phyloP scores from a whole-genome alignment of 2,888 invertebrate species.

The Penaeus monodon region DNA sequence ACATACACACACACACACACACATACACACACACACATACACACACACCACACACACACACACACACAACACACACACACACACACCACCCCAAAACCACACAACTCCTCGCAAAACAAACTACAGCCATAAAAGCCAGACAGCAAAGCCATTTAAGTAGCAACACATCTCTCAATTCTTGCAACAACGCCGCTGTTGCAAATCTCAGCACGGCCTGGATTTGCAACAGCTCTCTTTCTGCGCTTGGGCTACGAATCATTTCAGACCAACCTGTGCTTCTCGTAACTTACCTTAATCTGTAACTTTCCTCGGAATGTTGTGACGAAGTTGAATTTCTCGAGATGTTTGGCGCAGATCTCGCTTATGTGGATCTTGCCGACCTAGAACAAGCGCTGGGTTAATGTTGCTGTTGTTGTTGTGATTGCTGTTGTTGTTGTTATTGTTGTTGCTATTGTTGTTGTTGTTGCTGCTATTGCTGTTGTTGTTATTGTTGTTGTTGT shows the following conservation, averaged over 20 bases:
- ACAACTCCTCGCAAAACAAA: neutral
- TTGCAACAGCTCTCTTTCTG: neutral
- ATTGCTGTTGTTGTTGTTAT: neutral
- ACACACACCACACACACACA: slow-evolving; percentile 9
- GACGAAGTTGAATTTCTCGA: slow-evolving; percentile 78
- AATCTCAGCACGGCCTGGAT: neutral
- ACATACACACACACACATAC: neutral
- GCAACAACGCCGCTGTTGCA: too few relatives aligned
- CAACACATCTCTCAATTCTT: too few relatives aligned
- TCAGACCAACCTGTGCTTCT: neutral
- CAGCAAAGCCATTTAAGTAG: too few relatives aligned
- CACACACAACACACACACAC: slow-evolving; percentile 20
- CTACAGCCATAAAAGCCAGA: neutral
- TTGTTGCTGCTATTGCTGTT: too few relatives aligned
- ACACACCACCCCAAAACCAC: too few relatives aligned
- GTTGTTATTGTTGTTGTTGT: too few relatives aligned
- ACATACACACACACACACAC: neutral
- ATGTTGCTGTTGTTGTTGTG: too few relatives aligned
- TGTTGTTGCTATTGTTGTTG: neutral
- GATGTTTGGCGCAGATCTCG: slow-evolving; percentile 77
- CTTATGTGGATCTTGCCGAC: slow-evolving; percentile 84
- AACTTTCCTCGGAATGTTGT: slow-evolving; percentile 81
- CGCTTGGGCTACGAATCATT: too few relatives aligned
- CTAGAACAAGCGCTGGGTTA: slow-evolving; percentile 68
- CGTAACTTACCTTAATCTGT: slow-evolving; percentile 79